Evolutionary conservation across 2,797 vertebrate species (phyloP).

Genomic region (Lates japonicus): DNA sequence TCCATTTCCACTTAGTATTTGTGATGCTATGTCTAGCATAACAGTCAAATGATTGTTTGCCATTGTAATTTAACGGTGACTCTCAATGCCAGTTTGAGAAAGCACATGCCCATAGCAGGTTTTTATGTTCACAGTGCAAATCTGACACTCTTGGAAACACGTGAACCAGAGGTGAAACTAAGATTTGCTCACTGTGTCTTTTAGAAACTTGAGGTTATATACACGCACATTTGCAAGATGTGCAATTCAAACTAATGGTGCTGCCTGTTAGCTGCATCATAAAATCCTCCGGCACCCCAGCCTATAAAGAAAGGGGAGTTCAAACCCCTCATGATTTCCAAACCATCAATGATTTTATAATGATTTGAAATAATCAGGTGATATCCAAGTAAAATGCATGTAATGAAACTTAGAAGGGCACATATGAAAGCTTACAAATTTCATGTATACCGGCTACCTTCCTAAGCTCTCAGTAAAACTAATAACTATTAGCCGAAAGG

Average conservation of each 20-base stretch:
- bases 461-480: too few relatives aligned
- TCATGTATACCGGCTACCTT: too few relatives aligned
- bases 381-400: neutral
- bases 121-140: conserved; percentile 14
- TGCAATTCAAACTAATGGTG: neutral
- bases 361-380: neutral
- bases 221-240: neutral
- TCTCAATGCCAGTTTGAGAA: conserved; percentile 9
- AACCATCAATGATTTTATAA: neutral
- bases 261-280: neutral
- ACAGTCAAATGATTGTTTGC: conserved; percentile 37
- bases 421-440: too few relatives aligned
- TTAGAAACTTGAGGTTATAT: neutral
- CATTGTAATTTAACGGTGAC: conserved; percentile 20
- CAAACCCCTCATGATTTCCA: neutral
- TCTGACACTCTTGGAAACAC: neutral
- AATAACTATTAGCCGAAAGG: too few relatives aligned
- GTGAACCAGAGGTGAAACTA: neutral
- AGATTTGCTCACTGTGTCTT: neutral
- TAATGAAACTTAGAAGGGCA: too few relatives aligned
- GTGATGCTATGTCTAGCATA: neutral
- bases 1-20: conserved; percentile 4
- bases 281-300: neutral
- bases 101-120: neutral
- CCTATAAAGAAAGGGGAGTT: neutral